Evolutionary conservation across 2,888 invertebrate genomes (phyloP).

Genomic region (Ochropleura leucogaster): DNA sequence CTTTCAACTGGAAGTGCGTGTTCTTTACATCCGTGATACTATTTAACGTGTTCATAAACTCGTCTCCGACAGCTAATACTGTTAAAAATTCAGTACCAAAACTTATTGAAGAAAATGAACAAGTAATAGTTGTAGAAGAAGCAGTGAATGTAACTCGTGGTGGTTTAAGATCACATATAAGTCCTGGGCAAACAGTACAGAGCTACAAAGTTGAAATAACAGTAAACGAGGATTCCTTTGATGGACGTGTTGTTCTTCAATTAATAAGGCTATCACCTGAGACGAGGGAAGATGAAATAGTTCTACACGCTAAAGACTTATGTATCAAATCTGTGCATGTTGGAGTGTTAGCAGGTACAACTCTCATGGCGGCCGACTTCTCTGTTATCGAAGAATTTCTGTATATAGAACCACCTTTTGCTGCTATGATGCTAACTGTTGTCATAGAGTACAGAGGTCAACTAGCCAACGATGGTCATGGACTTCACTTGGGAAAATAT

Average conservation of each 20-base stretch:
- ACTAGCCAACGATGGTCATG: slow-evolving; percentile 69
- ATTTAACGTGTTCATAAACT: slow-evolving; percentile 71
- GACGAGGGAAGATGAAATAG: slow-evolving; percentile 71
- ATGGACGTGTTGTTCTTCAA: slow-evolving; percentile 73
- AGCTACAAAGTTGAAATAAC: slow-evolving; percentile 73
- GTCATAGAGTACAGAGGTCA: slow-evolving; percentile 76
- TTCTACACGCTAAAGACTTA: slow-evolving; percentile 70
- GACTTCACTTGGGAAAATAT: slow-evolving; percentile 71
- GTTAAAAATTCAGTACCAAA: slow-evolving; percentile 32
- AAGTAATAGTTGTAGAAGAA: slow-evolving; percentile 40
- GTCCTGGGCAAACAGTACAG: slow-evolving; percentile 73
- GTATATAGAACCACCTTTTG: slow-evolving; percentile 67
- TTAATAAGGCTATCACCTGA: slow-evolving; percentile 63
- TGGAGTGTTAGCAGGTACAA: slow-evolving; percentile 70
- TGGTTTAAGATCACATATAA: slow-evolving; percentile 55
- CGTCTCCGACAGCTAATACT: slow-evolving; percentile 66
- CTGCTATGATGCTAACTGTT: slow-evolving; percentile 67
- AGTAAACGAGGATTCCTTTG: slow-evolving; percentile 68
- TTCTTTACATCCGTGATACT: slow-evolving; percentile 69
- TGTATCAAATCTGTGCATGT: slow-evolving; percentile 68
- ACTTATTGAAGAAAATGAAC: slow-evolving; percentile 15
- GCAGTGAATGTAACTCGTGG: slow-evolving; percentile 53
- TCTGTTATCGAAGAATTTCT: slow-evolving; percentile 64
- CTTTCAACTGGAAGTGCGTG: slow-evolving; percentile 75
- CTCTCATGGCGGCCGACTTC: slow-evolving; percentile 62